These are phyloP conservation scores for Temnothorax curvispinosus DNA, from an alignment of 1,140 invertebrate genomes.

Conservation along the genomic window DNA sequence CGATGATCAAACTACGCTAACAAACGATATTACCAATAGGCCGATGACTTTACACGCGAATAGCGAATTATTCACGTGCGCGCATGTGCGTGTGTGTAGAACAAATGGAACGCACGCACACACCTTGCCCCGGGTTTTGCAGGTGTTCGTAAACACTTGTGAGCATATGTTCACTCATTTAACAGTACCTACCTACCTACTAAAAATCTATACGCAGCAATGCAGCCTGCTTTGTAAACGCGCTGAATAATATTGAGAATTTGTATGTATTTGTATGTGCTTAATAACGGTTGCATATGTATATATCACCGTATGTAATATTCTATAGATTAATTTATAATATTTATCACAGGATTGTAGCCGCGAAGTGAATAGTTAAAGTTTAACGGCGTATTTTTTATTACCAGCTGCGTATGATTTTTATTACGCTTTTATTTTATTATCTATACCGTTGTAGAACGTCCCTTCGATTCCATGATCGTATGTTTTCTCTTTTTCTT, in stretches of 20 bases:
- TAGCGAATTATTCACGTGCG: neutral
- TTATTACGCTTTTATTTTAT: neutral
- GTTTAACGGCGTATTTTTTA: neutral
- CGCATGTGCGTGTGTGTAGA: neutral
- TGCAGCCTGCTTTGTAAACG: neutral
- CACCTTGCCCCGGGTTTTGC: neutral
- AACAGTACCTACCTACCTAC: neutral
- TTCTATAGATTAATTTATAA: neutral
- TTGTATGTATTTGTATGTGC: neutral
- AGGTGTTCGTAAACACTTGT: conserved; percentile 15
- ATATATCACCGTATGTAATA: neutral
- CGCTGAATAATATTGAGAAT: conserved; percentile 28
- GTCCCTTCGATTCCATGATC: neutral
- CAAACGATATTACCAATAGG: conserved; percentile 74
- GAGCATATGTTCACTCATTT: conserved; percentile 22
- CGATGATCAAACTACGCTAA: conserved; percentile 76
- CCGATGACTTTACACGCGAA: conserved; percentile 49
- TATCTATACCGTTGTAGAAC: neutral
- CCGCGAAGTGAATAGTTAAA: neutral
- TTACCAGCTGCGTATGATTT: neutral
- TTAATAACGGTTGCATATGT: neutral
- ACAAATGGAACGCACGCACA: neutral
- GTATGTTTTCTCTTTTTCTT: neutral
- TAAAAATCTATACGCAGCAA: conserved; percentile 11
- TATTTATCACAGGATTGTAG: neutral